phyloP scores from a whole-genome alignment of 1,140 invertebrate genomes.

The Melitaea cinxia region DNA sequence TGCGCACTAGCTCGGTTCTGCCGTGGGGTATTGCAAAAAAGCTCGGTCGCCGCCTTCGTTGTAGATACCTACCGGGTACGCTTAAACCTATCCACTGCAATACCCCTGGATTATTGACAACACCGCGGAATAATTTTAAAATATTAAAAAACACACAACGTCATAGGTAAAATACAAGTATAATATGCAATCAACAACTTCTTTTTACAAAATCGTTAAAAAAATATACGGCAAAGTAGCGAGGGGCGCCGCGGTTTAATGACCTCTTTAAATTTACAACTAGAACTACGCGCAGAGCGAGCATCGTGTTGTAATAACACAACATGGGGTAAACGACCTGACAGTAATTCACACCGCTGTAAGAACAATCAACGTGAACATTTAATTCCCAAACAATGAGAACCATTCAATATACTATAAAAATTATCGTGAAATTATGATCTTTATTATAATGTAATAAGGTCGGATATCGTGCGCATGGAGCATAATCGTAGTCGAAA shows the following conservation, averaged over 20 bases:
- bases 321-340: conserved; percentile 21
- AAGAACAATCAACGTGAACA: conserved; percentile 25
- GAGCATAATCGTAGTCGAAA: conserved; percentile 16
- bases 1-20: too few species aligned
- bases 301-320: neutral
- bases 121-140: too few species aligned
- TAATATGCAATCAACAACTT: too few species aligned
- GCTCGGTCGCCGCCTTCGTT: too few species aligned
- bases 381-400: conserved; percentile 28
- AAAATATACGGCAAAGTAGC: too few species aligned
- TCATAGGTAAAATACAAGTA: too few species aligned
- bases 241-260: neutral
- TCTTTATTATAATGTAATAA: neutral
- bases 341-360: conserved; percentile 20
- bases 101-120: too few species aligned
- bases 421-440: neutral
- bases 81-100: too few species aligned
- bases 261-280: neutral
- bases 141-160: too few species aligned
- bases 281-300: neutral
- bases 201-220: too few species aligned
- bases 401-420: conserved; percentile 13
- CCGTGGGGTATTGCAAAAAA: too few species aligned
- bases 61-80: too few species aligned
- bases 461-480: neutral